phyloP scores from a whole-genome alignment of 2,113 vertebrate genomes.

The Pedetes capensis region DNA sequence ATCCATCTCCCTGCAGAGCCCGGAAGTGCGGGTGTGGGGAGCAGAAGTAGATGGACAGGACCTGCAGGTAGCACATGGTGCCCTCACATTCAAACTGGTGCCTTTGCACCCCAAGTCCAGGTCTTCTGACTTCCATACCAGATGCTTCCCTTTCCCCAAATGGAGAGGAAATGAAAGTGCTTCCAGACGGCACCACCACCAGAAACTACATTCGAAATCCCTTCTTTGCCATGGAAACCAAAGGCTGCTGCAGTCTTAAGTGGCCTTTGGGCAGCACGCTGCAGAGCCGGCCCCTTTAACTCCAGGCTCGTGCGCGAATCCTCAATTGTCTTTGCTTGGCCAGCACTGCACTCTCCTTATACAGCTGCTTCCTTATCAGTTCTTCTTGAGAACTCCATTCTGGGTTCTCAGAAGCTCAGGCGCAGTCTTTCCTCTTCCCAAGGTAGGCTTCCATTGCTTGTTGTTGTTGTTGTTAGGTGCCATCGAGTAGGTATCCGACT shows the following conservation, averaged over 20 bases:
- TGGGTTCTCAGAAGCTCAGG: not conserved
- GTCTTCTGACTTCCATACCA: not conserved
- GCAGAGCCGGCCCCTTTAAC: not conserved
- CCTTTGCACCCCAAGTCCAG: not conserved
- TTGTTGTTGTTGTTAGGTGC: no score
- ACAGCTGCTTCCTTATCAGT: not conserved
- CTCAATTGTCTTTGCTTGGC: not conserved
- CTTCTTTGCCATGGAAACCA: not conserved
- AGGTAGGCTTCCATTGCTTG: no score
- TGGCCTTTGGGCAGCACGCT: not conserved
- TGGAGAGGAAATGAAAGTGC: not conserved
- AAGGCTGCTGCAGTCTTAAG: not conserved
- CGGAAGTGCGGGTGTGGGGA: not conserved
- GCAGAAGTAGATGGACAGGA: rapidly evolving
- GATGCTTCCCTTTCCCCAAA: not conserved
- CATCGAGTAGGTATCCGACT: no score
- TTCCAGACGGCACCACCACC: not conserved
- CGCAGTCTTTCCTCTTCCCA: not conserved
- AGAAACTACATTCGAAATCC: not conserved
- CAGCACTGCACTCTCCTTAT: not conserved
- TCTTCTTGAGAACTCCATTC: no score
- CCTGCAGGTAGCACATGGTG: not conserved
- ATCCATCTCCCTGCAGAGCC: not conserved
- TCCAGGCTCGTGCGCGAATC: not conserved
- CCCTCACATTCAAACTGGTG: not conserved